phyloP scores from a whole-genome alignment of 2,797 vertebrate genomes.

The Ficedula albicollis region DNA sequence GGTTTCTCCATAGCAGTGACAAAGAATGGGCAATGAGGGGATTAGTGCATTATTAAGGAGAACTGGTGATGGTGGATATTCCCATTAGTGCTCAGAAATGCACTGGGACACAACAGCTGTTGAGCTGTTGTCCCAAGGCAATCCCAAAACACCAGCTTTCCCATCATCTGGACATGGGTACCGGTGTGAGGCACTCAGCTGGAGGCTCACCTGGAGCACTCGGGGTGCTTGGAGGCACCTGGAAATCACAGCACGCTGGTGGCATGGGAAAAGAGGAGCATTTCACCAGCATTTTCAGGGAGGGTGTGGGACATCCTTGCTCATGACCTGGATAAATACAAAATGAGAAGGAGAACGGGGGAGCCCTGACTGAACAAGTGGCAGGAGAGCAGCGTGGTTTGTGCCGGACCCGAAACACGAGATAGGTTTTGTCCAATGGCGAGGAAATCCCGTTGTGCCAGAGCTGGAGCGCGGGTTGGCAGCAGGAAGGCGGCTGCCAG shows the following conservation, averaged over 20 bases:
- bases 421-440: accelerated
- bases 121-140: neutral
- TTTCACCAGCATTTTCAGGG: neutral
- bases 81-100: neutral
- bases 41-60: neutral
- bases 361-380: neutral
- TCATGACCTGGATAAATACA: neutral
- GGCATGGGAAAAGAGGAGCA: accelerated
- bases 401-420: accelerated
- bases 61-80: neutral
- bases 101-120: too few species aligned
- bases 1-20: neutral
- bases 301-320: neutral
- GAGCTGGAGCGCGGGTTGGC: accelerated
- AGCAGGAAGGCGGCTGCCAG: conserved; percentile 34
- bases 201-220: accelerated
- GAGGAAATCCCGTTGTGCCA: accelerated
- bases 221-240: neutral
- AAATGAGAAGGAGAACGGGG: neutral
- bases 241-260: neutral
- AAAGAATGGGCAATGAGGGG: accelerated
- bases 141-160: neutral
- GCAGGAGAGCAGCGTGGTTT: accelerated
- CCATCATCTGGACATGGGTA: neutral
- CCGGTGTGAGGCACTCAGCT: neutral